Percentiles rank a stretch among this genome's conserved stretches.
Conservation (phyloP, 2,888 invertebrate species). For the Agonopterix arenella region DNA sequence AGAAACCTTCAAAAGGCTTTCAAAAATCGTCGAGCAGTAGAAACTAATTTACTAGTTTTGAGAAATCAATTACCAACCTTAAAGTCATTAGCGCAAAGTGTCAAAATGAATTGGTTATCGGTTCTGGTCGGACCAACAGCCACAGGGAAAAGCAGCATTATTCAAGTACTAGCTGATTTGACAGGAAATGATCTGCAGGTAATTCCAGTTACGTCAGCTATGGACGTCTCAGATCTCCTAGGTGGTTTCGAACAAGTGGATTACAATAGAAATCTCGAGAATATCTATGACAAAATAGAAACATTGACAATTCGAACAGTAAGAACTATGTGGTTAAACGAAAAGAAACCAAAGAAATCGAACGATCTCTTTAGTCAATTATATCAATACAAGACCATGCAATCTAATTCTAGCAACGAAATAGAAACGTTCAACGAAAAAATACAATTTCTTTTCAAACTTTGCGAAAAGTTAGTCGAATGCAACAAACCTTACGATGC, state of each 20-base stretch:
- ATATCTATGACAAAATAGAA: conserved; percentile 77
- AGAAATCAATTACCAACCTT: conserved; percentile 80
- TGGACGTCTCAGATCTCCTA: conserved; percentile 95
- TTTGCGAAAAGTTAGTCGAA: conserved; percentile 38
- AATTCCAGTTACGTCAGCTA: conserved; percentile 91
- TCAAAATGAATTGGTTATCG: conserved; percentile 94
- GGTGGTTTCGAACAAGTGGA: conserved; percentile 98
- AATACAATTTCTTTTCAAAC: conserved; percentile 38
- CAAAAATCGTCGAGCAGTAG: conserved; percentile 44
- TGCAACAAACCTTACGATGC: conserved; percentile 19
- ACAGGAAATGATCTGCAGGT: conserved; percentile 84
- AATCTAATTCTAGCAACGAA: conserved; percentile 23
- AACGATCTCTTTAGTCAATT: conserved; percentile 45
- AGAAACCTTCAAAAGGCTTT: conserved; percentile 56
- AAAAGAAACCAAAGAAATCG: conserved; percentile 30
- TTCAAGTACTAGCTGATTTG: conserved; percentile 85
- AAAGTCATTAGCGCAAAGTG: conserved; percentile 89
- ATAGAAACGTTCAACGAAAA: conserved; percentile 38
- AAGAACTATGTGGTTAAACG: conserved; percentile 56
- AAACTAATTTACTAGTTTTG: conserved; percentile 62
- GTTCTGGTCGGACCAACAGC: conserved; percentile 89
- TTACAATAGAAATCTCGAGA: conserved; percentile 84
- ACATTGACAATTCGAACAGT: conserved; percentile 68
- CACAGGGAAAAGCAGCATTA: conserved; percentile 87
- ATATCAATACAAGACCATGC: conserved; percentile 41